Conservation (phyloP, 23 tunicate species). For the Diplosoma virens region DNA sequence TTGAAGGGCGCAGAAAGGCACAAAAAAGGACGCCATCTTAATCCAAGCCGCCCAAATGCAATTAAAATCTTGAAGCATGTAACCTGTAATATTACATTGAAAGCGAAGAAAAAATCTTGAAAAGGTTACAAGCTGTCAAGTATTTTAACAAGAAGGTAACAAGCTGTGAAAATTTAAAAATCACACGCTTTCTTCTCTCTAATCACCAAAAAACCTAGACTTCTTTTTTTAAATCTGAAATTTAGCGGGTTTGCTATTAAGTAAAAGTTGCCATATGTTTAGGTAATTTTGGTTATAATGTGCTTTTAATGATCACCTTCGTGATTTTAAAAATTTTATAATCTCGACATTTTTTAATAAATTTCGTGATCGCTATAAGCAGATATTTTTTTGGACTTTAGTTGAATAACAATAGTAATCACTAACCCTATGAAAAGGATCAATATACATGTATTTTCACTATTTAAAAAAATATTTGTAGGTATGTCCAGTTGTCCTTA, state of each 20-base stretch:
- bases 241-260: too few species aligned
- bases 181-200: not conserved
- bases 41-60: conserved; percentile 98
- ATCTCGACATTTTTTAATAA: too few species aligned
- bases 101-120: conserved; percentile 93
- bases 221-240: not conserved
- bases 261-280: not conserved
- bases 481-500: conserved; percentile 93
- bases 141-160: too few species aligned
- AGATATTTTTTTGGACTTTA: too few species aligned
- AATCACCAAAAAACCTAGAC: not conserved
- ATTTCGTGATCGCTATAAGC: too few species aligned
- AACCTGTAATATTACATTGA: conserved; percentile 92
- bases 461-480: too few species aligned
- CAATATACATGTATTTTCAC: too few species aligned
- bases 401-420: too few species aligned
- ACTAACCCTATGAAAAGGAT: too few species aligned
- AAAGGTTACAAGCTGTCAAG: conserved; percentile 53
- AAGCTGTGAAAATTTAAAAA: not conserved
- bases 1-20: conserved; percentile 99
- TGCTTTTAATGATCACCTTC: too few species aligned
- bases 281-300: not conserved
- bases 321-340: too few species aligned
- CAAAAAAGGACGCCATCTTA: conserved; percentile 72
- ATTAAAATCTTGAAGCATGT: conserved; percentile 78